Base-by-base conservation (phyloP, 1,140 invertebrate species). In the Lordiphosa collinella region DNA sequence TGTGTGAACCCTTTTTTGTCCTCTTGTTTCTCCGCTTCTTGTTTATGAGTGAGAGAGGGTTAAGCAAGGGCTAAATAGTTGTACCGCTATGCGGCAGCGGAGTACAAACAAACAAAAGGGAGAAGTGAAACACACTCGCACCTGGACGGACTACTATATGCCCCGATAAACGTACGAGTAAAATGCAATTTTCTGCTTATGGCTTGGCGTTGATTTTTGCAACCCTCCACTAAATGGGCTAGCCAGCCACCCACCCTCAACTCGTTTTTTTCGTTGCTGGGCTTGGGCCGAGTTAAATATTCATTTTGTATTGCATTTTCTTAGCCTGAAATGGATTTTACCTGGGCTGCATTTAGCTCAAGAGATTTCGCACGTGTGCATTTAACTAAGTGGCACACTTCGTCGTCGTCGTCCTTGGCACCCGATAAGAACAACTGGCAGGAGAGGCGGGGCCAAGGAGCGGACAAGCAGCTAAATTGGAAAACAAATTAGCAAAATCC, bases 401-500 rank as follows among this genome's bases (percentile, higher is more conserved):
- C 46, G 58, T 48, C 58, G 35, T 36, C 49, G 13, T 46, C 25
- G 13, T 13, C n/a, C n/a, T 9, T 18, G 34, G 34, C 3, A 16
- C 10, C 29, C 13, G 7, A 14, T 16, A 18, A 36, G 14, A 25
- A 31, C 9, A n/a, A 10, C 8, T 46, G 43, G 29, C 37, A 38
- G 18, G 36, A 18, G 18, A 38, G 37, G 37, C 16, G n/a, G 29
- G 18, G 31, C 12, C 34, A 51, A 31, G 50, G 35, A 50, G 36
- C 43, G 48, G 51, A 40, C 35, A 51, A 40, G 48, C 62, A 50
- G 57, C 41, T 52, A 62, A 68, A 79, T 69, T 55, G 66, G 57
- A 73, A 82, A 80, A 68, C 71, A 82, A 80, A 80, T 80, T 82
- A 82, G 78, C 76, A 82, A 74, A 80, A 82, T 63, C 67, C 74